These are phyloP conservation scores for Macropus fuliginosus DNA, from an alignment of 2,797 vertebrate species.

Conservation along the genomic window DNA sequence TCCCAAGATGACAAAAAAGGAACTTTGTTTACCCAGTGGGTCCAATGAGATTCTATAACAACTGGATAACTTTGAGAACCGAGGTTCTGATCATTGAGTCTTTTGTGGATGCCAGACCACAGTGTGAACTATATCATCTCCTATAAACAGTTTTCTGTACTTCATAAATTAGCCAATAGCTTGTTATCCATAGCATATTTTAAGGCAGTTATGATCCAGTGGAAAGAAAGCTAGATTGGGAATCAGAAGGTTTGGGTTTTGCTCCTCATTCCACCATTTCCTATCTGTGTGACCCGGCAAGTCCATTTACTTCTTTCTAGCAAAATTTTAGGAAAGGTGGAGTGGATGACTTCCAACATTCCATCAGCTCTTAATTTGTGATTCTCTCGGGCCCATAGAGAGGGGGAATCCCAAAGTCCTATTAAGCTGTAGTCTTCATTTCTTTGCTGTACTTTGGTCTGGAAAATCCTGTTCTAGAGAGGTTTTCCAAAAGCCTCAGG, in stretches of 20 bases:
- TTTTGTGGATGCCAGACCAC: not conserved
- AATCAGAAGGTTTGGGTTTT: not conserved
- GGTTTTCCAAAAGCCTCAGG: not conserved
- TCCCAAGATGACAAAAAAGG: not conserved
- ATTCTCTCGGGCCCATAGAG: not conserved
- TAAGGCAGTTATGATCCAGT: not conserved
- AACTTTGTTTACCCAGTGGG: not conserved
- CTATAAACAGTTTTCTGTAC: not conserved
- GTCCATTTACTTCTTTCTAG: not conserved
- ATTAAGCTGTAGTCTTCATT: not conserved
- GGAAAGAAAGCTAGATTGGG: not conserved
- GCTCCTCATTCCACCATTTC: not conserved
- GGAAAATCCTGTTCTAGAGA: not conserved
- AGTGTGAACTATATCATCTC: not conserved
- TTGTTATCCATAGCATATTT: not conserved
- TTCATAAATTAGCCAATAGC: not conserved
- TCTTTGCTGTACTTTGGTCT: not conserved
- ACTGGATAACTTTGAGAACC: not conserved
- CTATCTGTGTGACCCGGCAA: not conserved
- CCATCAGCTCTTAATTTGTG: not conserved
- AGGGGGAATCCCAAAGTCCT: not conserved
- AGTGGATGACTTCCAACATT: not conserved
- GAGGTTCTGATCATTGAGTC: not conserved
- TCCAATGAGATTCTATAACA: not conserved
- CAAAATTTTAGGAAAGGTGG: not conserved